Conservation (phyloP, 64 coral and sea anemone genomes). For the Anthopleura sola region DNA sequence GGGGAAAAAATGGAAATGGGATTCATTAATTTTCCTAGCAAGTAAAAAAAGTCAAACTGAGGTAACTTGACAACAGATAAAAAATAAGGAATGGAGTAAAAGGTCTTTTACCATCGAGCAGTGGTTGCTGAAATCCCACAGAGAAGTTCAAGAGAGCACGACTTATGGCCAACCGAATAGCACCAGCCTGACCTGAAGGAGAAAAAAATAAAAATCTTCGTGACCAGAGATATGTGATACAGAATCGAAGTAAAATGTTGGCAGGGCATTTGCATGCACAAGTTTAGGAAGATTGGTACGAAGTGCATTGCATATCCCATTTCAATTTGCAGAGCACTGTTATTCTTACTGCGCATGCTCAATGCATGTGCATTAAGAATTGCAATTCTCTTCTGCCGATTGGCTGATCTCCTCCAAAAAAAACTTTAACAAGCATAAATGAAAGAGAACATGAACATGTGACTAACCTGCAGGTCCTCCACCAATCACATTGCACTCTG, state of each 20-base stretch:
- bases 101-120: slow-evolving; percentile 71
- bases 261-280: no score
- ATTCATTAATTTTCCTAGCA: no score
- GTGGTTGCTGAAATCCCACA: slow-evolving; percentile 51
- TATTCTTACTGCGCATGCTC: no score
- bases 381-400: neutral
- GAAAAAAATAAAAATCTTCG: neutral
- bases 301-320: no score
- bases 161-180: slow-evolving; percentile 88
- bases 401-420: neutral
- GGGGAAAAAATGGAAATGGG: no score
- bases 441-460: neutral
- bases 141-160: slow-evolving; percentile 84
- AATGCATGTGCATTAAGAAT: no score
- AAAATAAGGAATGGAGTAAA: neutral
- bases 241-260: no score
- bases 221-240: no score
- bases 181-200: slow-evolving; percentile 84
- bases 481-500: slow-evolving; percentile 84
- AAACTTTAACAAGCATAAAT: neutral
- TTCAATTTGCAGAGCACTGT: no score
- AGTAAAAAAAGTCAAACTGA: no score
- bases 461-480: slow-evolving; percentile 87
- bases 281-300: no score
- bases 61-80: neutral